Evolutionary conservation across 1,140 invertebrate genomes (phyloP), one percentile per base, ranked within the genome.

Genomic region (Drosophila azteca): DNA sequence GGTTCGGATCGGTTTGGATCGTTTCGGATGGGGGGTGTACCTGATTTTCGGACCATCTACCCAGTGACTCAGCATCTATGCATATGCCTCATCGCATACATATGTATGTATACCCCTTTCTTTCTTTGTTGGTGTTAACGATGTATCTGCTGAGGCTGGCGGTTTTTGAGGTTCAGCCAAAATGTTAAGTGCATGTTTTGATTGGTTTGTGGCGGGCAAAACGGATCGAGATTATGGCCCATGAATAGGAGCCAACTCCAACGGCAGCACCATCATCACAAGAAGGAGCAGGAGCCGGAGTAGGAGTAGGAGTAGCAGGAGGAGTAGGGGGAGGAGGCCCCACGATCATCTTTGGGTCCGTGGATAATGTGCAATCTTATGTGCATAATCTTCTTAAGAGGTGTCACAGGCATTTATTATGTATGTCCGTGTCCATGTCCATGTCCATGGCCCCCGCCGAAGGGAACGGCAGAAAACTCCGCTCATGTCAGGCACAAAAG

Each of bases 131-230:
- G 46, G 71, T 70, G 74, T 64, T 83, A 79, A 82, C 75, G 79
- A 82, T 67, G 75, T 39, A 22, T 60, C 67, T 29, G 45, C 26
- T 24, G 51, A 54, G 43, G 46, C 60, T 35, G 29, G 55, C 6
- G 46, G 31, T 35, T 41, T 54, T 55, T 31, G 76, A 57, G 57
- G 70, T 53, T 55, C 77, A 39, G 54, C 74, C 72, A 53, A 87
- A 83, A 82, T 82, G 82, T 79, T 87, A 87, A 87, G 82, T 87
- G 83, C 66, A 85, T 87, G 82, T 87, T 87, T 87, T 87, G 82
- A 87, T 87, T 87, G 82, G 78, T 88, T 87, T 76, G 60, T 76
- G 71, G 71, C 72, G 71, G 71, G 64, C 70, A 46, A 74, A 75
- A 75, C 71, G 53, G 70, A 66, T 74, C 59, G 58, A 82, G 79